phyloP scores from a whole-genome alignment of 2,113 vertebrate genomes.

The Stigmatopora nigra region DNA sequence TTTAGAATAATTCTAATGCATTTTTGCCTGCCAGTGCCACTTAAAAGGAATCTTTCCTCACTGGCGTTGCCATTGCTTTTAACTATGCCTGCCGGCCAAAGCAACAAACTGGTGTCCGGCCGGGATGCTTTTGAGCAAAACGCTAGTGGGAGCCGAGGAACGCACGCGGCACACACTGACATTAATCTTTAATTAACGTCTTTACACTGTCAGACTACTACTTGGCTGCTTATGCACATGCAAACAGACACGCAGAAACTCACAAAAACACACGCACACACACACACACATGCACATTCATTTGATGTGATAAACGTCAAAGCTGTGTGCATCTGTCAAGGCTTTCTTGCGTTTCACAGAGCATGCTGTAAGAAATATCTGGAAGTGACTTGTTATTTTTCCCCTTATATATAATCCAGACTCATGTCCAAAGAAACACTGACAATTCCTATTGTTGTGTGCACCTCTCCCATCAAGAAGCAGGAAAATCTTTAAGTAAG shows the following conservation, averaged over 20 bases:
- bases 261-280: constrained; percentile 23
- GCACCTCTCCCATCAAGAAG: background rate
- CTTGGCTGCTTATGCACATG: constrained; percentile 38
- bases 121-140: constrained; percentile 41
- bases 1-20: no score
- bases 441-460: background rate
- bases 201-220: constrained; percentile 47
- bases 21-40: background rate
- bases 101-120: constrained; percentile 40
- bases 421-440: background rate
- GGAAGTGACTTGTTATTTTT: background rate
- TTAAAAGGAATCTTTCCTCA: background rate
- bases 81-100: constrained; percentile 26
- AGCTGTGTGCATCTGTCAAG: constrained; percentile 24
- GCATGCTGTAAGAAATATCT: background rate
- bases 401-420: background rate
- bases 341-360: constrained; percentile 8
- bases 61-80: constrained; percentile 41
- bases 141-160: constrained; percentile 53
- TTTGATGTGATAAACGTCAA: constrained; percentile 53
- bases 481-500: background rate
- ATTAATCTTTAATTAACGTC: constrained; percentile 72
- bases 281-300: constrained; percentile 30
- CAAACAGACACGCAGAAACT: constrained; percentile 32
- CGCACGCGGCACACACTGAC: constrained; percentile 48